phyloP scores from a whole-genome alignment of 2,888 invertebrate genomes.

The Trachelus troglodyta region DNA sequence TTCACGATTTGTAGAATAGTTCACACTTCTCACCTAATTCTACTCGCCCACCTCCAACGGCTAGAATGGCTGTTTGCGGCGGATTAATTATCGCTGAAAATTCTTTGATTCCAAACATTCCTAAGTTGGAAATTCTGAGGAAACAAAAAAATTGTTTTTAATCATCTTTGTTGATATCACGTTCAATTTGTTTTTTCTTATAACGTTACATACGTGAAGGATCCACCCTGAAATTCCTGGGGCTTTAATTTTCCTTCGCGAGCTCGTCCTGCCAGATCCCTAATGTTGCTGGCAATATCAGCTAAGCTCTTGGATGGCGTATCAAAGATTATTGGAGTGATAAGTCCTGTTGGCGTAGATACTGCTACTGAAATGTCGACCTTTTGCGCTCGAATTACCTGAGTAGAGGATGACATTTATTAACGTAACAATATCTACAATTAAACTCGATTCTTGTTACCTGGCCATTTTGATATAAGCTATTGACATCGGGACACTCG shows the following conservation, averaged over 20 bases:
- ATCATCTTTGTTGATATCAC: background rate
- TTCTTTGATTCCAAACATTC: constrained; percentile 75
- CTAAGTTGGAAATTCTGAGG: constrained; percentile 74
- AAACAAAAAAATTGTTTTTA: constrained; percentile 41
- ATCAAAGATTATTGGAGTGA: constrained; percentile 74
- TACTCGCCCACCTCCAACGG: constrained; percentile 67
- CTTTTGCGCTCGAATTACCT: constrained; percentile 61
- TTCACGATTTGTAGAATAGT: background rate
- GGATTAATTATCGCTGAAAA: constrained; percentile 78
- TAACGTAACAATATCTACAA: constrained; percentile 9
- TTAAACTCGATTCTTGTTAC: constrained; percentile 40
- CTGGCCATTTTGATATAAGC: constrained; percentile 66
- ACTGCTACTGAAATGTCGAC: constrained; percentile 75
- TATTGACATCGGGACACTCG: constrained; percentile 67
- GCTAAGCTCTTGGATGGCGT: constrained; percentile 69
- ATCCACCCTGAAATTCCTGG: constrained; percentile 75
- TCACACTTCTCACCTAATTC: constrained; percentile 53
- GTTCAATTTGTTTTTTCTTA: background rate
- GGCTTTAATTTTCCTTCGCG: constrained; percentile 73
- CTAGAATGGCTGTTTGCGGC: constrained; percentile 76
- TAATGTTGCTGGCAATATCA: constrained; percentile 69
- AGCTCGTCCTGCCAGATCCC: constrained; percentile 71
- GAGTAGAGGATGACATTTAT: constrained; percentile 18
- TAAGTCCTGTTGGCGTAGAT: constrained; percentile 74
- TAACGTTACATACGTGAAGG: constrained; percentile 66